A percentile compares a stretch with the other conserved stretches of the same genome.
These are phyloP conservation scores for Helicolenus hilgendorfi DNA, from an alignment of 2,797 vertebrate genomes.

Conservation along the genomic window DNA sequence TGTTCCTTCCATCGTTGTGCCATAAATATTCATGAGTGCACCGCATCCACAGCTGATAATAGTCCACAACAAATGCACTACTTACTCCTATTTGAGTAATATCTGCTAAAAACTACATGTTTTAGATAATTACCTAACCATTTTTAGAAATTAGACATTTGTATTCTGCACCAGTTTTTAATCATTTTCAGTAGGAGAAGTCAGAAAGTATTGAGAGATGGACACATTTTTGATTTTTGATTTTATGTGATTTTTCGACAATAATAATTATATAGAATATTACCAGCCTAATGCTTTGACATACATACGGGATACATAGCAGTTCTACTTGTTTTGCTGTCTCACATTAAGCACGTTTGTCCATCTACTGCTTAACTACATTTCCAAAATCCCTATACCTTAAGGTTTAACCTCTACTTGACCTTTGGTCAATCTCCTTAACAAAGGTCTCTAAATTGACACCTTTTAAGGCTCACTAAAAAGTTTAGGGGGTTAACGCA, in stretches of 20 bases:
- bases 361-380: constrained; percentile 25
- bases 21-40: not conserved
- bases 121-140: not conserved
- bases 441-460: constrained; percentile 26
- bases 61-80: not conserved
- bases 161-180: not conserved
- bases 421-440: constrained; percentile 62
- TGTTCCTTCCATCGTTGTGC: not conserved
- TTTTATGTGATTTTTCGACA: not conserved
- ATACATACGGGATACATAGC: not conserved
- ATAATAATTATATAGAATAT: not conserved
- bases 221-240: not conserved
- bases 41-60: not conserved
- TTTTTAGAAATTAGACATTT: not conserved
- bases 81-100: not conserved
- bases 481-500: not conserved
- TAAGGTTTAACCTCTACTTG: constrained; percentile 53
- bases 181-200: not conserved
- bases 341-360: not conserved
- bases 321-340: not conserved
- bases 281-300: not conserved
- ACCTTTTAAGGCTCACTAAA: constrained; percentile 2
- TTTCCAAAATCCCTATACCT: constrained; percentile 49
- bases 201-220: not conserved
- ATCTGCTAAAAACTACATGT: not conserved